Base-by-base conservation (phyloP, 2,113 vertebrate species). In the Bufo gargarizans region DNA sequence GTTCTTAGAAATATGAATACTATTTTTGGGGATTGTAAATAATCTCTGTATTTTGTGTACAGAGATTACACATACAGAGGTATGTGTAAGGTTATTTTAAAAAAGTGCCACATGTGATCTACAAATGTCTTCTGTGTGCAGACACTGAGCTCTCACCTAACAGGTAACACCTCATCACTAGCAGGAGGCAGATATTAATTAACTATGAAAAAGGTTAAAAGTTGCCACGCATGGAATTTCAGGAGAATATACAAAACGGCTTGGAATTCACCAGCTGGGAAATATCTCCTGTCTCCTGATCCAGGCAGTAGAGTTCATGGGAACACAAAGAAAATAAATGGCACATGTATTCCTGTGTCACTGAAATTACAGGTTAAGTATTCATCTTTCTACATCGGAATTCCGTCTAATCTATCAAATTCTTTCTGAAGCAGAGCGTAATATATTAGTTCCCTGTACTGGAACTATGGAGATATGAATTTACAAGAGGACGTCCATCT, bases 131-230 rank as follows among this genome's bases (percentile, higher is more conserved):
- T 78, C 77, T 22, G 50, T 13, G 13, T 78, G n/a, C 13, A 58
- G 53, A 22, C 6, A 56, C 20, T 17, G 77, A 33, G 11, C 53
- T 1, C 22, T 61, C 33, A 61, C 55, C 19, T 61, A 33, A 61
- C 55, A 81, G 55, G 22, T 59, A 81, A 81, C 78, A 81, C 78
- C 19, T 59, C 78, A 81, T 81, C 47, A 84, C 63, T 53, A 67
- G 9, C 63, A 82, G 12, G 22, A 84, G 49, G 13, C 20, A 84
- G 61, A 55, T 53, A 84, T 55, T n/a, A 83, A 83, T 69, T 67
- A 83, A 20, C 81, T 84, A 84, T 69, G 50, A 53, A 69, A 84
- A 84, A 82, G 82, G 82, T 84, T 69, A 84, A 84, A 33, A 84
- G 82, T 84, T 84, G 20, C 20, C 55, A 50, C 49, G 4, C 47